Percentiles rank a stretch among this genome's conserved stretches.
phyloP scores from a whole-genome alignment of 2,797 vertebrate species.

The Acomys russatus region DNA sequence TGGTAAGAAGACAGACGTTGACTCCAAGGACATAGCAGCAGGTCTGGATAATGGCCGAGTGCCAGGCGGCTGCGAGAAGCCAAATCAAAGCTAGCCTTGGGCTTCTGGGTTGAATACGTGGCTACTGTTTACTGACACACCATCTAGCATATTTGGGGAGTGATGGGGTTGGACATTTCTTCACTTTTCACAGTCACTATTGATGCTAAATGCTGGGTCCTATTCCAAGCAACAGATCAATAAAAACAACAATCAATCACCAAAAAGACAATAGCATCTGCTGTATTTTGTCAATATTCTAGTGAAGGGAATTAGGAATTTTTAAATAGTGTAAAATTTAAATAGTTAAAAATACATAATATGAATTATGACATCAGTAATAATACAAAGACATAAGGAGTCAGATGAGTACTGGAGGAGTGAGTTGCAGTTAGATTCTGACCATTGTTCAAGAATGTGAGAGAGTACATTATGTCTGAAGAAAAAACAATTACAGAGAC shows the following conservation, averaged over 20 bases:
- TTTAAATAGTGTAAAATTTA: background rate
- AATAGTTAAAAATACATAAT: background rate
- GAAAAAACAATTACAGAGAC: background rate
- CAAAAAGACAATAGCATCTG: background rate
- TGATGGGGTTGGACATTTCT: background rate
- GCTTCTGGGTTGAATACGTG: background rate
- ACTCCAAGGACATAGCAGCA: background rate
- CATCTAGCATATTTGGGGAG: no score
- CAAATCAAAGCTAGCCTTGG: background rate
- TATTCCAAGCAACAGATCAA: background rate
- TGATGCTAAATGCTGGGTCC: background rate
- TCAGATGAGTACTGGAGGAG: background rate
- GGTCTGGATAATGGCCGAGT: background rate
- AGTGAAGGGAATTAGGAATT: background rate
- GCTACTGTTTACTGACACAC: no score
- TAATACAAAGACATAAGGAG: background rate
- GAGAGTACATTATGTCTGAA: background rate
- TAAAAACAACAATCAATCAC: background rate
- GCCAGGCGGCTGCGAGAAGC: background rate
- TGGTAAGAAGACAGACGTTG: background rate
- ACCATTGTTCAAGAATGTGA: background rate
- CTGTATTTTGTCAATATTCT: background rate
- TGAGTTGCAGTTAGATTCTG: background rate
- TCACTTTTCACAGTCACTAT: background rate
- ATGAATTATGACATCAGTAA: background rate